A percentile compares a stretch with the other conserved stretches of the same genome.
These are phyloP conservation scores for Sesia apiformis DNA, from an alignment of 2,888 invertebrate species.

Conservation along the genomic window DNA sequence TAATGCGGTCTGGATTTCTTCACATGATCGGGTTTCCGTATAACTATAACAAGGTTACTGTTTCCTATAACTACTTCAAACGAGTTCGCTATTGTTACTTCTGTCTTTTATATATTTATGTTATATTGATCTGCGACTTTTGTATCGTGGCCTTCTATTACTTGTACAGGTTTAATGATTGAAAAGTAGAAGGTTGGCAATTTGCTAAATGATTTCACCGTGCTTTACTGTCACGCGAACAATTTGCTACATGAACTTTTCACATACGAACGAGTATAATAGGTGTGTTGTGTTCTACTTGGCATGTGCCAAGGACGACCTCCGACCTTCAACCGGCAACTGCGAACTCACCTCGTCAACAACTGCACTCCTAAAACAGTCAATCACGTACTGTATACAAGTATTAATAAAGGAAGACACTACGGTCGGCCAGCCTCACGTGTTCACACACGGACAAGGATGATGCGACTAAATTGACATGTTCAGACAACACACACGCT, in stretches of 20 bases:
- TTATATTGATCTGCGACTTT: constrained; percentile 2
- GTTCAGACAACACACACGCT: constrained; percentile 30
- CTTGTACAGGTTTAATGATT: constrained; percentile 7
- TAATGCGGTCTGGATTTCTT: too few species aligned
- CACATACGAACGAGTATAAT: not conserved
- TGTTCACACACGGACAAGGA: constrained; percentile 15
- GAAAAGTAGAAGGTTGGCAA: constrained; percentile 16
- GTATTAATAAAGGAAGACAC: constrained; percentile 51
- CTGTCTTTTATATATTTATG: constrained; percentile 2
- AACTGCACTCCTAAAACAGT: constrained; percentile 43
- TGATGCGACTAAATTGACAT: constrained; percentile 49
- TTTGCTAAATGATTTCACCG: constrained; percentile 40
- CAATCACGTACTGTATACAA: constrained; percentile 25
- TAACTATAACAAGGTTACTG: too few species aligned
- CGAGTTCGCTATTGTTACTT: not conserved
- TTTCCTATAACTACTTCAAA: too few species aligned
- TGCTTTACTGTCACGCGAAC: constrained; percentile 36
- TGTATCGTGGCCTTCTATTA: constrained; percentile 12
- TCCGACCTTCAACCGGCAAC: constrained; percentile 43
- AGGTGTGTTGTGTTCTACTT: constrained; percentile 12
- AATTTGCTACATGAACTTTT: constrained; percentile 24
- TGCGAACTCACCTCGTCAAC: constrained; percentile 60
- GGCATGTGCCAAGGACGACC: constrained; percentile 41
- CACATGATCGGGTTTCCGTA: too few species aligned
- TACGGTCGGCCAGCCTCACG: constrained; percentile 23